A percentile compares a stretch with the other conserved stretches of the same genome.
Evolutionary conservation across 2,888 invertebrate genomes (phyloP).

Genomic region (Dromius quadrimaculatus): DNA sequence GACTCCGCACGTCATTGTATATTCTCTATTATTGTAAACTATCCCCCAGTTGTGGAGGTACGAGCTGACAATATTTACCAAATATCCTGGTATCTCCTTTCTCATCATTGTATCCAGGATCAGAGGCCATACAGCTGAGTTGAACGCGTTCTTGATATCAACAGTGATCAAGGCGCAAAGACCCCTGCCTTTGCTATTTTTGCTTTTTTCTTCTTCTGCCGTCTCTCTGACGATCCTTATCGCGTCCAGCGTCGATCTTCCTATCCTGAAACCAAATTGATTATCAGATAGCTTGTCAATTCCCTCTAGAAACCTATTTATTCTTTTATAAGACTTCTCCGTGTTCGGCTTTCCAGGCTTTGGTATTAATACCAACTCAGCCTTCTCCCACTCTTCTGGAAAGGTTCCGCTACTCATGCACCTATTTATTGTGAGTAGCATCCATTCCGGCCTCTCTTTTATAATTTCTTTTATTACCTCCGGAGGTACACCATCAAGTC

Average conservation of each 20-base stretch:
- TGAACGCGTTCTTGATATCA: neutral
- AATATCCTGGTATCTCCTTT: neutral
- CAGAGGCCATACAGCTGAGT: neutral
- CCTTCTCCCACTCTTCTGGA: slow-evolving; percentile 54
- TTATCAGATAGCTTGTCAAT: no score
- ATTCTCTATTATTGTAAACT: neutral
- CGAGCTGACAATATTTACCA: neutral
- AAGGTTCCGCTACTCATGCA: slow-evolving; percentile 50
- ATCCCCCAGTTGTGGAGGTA: neutral
- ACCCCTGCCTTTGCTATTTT: no score
- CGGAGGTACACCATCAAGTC: slow-evolving; percentile 55
- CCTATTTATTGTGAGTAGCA: slow-evolving; percentile 43
- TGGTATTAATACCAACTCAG: no score
- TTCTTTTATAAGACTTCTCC: no score
- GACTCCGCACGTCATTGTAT: slow-evolving; percentile 2
- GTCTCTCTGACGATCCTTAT: no score
- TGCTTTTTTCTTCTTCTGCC: no score
- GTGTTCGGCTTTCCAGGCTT: no score
- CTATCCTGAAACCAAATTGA: no score
- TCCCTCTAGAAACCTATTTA: no score
- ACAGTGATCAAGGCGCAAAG: neutral
- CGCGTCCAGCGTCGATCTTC: no score
- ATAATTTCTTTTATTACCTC: slow-evolving; percentile 54
- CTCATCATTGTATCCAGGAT: neutral
- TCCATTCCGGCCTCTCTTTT: slow-evolving; percentile 30